Base-by-base conservation (phyloP, 2,888 invertebrate species). In the Phalera bucephala region DNA sequence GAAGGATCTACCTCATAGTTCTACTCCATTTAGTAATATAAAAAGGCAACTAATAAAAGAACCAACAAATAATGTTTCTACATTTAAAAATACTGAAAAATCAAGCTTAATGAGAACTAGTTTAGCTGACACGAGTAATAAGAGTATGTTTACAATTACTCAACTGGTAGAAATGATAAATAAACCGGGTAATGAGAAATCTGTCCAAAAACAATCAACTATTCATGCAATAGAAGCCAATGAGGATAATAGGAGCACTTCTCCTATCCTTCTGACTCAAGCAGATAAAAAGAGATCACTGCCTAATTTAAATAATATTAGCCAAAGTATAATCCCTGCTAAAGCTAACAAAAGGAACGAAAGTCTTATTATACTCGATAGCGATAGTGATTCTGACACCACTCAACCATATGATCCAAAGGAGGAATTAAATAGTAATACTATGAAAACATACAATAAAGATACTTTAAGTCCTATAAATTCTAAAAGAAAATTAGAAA, bases 111-210 rank as follows among this genome's bases (percentile, higher is more conserved):
- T 33, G 1, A 56, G 40, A 38, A 57, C 47, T 27, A 60, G 46
- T 40, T 14, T 52, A 23, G 40, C 53, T 25, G 60, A 75, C 21
- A 72, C 61, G 21, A 75, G 54, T 13, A 62, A 77, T 37, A 80
- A 80, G 66, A 89, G 85, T 42, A 72, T 89, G 75, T 74, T 88
- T 23, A 81, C 89, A 2, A 77, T 89, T 34, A 88, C 90, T 7
- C 89, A 91, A 63, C 64, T 87, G 13, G 79, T 89, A 14, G 77
- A 88, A 43, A 78, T 89, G 65, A 84, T 91, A 2, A 87, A 87
- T 49, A 79, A 72, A 62, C 62, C 69, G 8, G 60, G 66, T 26
- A 46, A 56, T 14, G 55, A 61, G 12, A 51, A 47, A 19, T 59
- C 65, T 11, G 14, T 41, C 1, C 33, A 40, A 9, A 43, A 38